Conservation (phyloP, 2,888 invertebrate species). For the Dioctria linearis region DNA sequence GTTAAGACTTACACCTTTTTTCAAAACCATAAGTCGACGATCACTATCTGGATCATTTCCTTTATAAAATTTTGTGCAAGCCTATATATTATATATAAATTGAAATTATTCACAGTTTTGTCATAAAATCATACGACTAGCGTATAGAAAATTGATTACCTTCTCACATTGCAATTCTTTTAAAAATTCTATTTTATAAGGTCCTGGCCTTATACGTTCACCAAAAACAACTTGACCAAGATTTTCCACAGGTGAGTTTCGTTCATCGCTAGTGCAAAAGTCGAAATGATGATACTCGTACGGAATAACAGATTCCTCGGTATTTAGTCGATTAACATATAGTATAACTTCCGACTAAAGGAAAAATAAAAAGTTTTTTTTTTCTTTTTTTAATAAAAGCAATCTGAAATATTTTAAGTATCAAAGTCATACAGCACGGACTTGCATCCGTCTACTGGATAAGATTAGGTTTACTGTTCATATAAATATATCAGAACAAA, state of each 20-base stretch:
- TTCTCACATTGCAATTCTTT: slow-evolving; percentile 77
- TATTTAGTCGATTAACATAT: slow-evolving; percentile 96
- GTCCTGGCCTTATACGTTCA: slow-evolving; percentile 96
- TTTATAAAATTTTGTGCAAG: slow-evolving; percentile 81
- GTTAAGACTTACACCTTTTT: slow-evolving; percentile 93
- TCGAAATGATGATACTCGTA: slow-evolving; percentile 99
- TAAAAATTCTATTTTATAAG: slow-evolving; percentile 89
- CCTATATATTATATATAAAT: slow-evolving; percentile 61
- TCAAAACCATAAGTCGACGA: slow-evolving; percentile 84
- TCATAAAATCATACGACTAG: not conserved
- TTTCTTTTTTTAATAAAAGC: not conserved
- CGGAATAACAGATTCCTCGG: slow-evolving; percentile 98
- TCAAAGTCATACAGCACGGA: no score
- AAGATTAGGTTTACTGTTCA: no score
- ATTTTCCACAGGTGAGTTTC: slow-evolving; percentile 94
- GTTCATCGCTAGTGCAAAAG: slow-evolving; percentile 86
- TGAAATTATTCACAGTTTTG: not conserved
- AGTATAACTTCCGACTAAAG: slow-evolving; percentile 89
- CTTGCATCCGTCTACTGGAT: no score
- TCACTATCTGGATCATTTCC: slow-evolving; percentile 77
- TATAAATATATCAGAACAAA: no score
- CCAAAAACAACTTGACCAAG: slow-evolving; percentile 99
- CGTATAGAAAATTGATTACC: slow-evolving; percentile 63
- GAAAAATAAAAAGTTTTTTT: slow-evolving; percentile 16
- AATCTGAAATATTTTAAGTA: no score